A percentile compares a stretch with the other conserved stretches of the same genome.
These are phyloP conservation scores for Falco cherrug DNA, from an alignment of 2,797 vertebrate genomes.

Conservation along the genomic window DNA sequence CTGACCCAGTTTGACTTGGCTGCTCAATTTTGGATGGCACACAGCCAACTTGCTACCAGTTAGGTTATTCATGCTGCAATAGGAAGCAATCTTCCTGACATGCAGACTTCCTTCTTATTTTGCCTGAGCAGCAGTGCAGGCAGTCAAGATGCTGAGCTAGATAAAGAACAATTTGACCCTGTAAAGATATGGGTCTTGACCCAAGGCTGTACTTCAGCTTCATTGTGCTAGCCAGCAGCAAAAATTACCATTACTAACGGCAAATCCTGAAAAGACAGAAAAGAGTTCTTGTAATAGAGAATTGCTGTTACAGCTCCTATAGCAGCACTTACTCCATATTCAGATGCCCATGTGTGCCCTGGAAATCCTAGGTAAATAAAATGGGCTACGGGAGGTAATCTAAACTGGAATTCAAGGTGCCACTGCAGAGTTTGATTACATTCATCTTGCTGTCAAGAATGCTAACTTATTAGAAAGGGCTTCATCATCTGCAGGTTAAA, in stretches of 20 bases:
- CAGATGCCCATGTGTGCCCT: not conserved
- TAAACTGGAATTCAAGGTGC: not conserved
- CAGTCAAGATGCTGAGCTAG: constrained; percentile 25
- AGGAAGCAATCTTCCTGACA: constrained; percentile 77
- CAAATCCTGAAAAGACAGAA: not conserved
- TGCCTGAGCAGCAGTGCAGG: constrained; percentile 41
- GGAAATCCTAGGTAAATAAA: not conserved
- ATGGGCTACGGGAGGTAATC: not conserved
- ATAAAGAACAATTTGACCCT: constrained; percentile 31
- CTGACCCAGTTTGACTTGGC: constrained; percentile 56
- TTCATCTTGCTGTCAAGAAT: not conserved
- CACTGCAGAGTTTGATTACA: not conserved
- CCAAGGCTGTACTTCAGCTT: not conserved
- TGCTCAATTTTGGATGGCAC: constrained; percentile 67
- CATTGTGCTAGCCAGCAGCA: not conserved
- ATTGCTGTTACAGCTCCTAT: not conserved
- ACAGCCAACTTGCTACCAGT: constrained; percentile 70
- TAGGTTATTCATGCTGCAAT: constrained; percentile 74
- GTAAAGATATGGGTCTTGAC: not conserved
- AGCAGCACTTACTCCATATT: not conserved
- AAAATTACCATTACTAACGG: not conserved
- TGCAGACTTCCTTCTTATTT: constrained; percentile 70
- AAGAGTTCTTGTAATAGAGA: not conserved
- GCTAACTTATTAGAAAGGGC: not conserved
- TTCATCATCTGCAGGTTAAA: not conserved